Percentiles rank a stretch among this genome's conserved stretches.
Conservation (phyloP, 2,888 invertebrate species). For the Chamaedrilus cognettii region DNA sequence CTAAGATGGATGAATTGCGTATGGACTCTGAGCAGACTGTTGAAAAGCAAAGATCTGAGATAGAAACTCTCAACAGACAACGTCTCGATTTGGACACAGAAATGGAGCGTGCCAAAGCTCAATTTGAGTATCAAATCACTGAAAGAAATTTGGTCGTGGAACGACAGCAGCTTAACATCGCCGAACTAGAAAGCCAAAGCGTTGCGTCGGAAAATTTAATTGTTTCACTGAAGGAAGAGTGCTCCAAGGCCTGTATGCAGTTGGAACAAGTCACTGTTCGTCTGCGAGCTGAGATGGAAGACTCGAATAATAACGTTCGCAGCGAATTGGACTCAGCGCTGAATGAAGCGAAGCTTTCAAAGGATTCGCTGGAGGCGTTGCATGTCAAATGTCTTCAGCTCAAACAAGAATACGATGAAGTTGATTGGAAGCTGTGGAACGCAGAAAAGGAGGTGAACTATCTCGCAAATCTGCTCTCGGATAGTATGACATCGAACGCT, state of each 20-base stretch:
- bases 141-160: not conserved
- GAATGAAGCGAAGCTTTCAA: not conserved
- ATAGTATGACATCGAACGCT: not conserved
- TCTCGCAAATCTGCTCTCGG: slow-evolving; percentile 4
- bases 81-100: not conserved
- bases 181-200: not conserved
- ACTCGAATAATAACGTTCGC: not conserved
- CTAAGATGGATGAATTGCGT: too few species aligned
- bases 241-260: not conserved
- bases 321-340: not conserved
- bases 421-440: slow-evolving; percentile 10
- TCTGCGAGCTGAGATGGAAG: not conserved
- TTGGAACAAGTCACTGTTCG: not conserved
- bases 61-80: not conserved
- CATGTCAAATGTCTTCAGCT: not conserved
- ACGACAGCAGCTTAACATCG: not conserved
- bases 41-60: too few species aligned
- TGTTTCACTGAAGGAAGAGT: not conserved
- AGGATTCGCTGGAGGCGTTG: not conserved
- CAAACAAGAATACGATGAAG: not conserved
- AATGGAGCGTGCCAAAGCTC: not conserved
- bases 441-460: slow-evolving; percentile 3
- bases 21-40: too few species aligned
- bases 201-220: not conserved
- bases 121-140: not conserved